A percentile compares a stretch with the other conserved stretches of the same genome.
These are phyloP conservation scores for Anas platyrhynchos DNA, from an alignment of 2,113 vertebrate species.

Conservation along the genomic window DNA sequence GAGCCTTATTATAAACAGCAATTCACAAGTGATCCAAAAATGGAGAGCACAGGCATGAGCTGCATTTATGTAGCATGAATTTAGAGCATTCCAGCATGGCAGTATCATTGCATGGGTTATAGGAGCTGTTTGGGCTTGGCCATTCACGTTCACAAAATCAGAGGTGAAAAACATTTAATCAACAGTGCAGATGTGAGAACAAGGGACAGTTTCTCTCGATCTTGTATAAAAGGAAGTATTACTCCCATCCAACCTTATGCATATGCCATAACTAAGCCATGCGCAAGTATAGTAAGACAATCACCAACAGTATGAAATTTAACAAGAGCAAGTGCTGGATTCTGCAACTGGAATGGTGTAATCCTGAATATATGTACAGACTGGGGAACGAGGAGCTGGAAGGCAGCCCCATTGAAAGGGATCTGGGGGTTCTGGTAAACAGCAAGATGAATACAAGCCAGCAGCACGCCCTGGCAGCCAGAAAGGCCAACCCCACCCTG, in stretches of 20 bases:
- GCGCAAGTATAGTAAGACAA: not conserved
- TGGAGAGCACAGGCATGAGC: fast-evolving
- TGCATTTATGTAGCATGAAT: not conserved
- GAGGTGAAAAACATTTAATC: not conserved
- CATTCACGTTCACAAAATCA: not conserved
- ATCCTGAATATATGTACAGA: not conserved
- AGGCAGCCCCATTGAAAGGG: not conserved
- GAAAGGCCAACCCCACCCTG: not conserved
- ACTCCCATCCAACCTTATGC: not conserved
- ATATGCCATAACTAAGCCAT: not conserved
- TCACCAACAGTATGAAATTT: not conserved
- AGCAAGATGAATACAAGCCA: not conserved
- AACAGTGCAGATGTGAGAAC: not conserved
- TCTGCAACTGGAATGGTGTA: not conserved
- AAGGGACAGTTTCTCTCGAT: not conserved
- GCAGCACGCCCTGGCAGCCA: not conserved
- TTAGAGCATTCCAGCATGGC: not conserved
- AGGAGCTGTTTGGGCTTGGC: not conserved
- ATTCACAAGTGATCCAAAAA: not conserved
- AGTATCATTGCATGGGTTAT: not conserved
- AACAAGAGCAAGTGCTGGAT: not conserved
- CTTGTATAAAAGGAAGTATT: not conserved
- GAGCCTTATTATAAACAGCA: not conserved
- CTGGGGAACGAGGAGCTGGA: not conserved
- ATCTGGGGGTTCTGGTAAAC: not conserved